phyloP scores from a whole-genome alignment of 2,888 invertebrate genomes.

The Nymphalis urticae region DNA sequence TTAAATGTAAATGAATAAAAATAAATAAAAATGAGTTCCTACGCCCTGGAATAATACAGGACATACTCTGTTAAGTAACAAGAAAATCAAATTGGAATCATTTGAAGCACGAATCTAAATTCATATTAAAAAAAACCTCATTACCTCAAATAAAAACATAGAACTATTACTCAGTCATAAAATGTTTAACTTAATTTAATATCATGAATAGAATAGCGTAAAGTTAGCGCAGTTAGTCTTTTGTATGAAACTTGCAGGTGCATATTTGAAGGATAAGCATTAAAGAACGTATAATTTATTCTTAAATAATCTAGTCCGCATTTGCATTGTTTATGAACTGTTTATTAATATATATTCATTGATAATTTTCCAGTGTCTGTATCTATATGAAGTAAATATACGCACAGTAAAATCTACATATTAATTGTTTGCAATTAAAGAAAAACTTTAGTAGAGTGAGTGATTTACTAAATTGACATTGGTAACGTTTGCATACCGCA shows the following conservation, averaged over 20 bases:
- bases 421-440: no score
- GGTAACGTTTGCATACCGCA: no score
- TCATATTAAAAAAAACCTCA: not conserved
- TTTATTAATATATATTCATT: not conserved
- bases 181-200: constrained; percentile 9
- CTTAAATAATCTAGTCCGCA: constrained; percentile 34
- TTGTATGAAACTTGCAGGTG: constrained; percentile 16
- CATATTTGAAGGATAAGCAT: constrained; percentile 12
- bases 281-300: constrained; percentile 22
- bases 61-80: not conserved
- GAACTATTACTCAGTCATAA: not conserved
- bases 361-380: not conserved
- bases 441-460: no score
- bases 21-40: no score
- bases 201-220: constrained; percentile 10
- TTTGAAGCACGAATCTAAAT: not conserved
- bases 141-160: not conserved
- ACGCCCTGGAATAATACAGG: no score
- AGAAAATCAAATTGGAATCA: not conserved
- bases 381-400: no score
- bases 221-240: not conserved
- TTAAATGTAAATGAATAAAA: no score
- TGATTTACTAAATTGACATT: no score
- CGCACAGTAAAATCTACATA: no score
- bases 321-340: constrained; percentile 39